Conservation (phyloP, 2,113 vertebrate genomes). For the Etia nguti region DNA sequence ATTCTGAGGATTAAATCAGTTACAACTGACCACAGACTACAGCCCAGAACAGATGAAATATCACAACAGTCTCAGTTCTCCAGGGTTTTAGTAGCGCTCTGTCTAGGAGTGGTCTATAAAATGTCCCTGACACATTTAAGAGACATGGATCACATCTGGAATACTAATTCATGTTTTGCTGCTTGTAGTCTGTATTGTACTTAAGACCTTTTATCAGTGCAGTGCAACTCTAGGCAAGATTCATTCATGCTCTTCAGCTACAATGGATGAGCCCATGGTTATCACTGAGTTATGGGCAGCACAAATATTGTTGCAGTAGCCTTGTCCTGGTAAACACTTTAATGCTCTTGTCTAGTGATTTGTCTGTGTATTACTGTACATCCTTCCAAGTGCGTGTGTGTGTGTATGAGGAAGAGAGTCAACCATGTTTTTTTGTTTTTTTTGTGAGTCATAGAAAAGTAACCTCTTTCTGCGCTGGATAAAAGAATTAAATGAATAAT, state of each 20-base stretch:
- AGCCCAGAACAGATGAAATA: neutral
- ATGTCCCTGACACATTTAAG: neutral
- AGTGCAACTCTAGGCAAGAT: neutral
- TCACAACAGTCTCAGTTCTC: neutral
- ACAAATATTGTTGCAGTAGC: neutral
- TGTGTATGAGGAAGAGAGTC: neutral
- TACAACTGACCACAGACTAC: neutral
- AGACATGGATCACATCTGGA: neutral
- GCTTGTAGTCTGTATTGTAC: neutral
- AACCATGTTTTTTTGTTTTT: neutral
- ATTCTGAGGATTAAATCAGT: neutral
- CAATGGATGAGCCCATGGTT: neutral
- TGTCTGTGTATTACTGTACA: neutral
- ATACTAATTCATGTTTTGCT: slow-evolving; percentile 11
- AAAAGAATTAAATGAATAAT: neutral
- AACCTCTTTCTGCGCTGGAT: neutral
- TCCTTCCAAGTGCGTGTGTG: neutral
- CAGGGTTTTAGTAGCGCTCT: slow-evolving; percentile 1
- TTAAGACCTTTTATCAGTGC: neutral
- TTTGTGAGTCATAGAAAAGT: neutral
- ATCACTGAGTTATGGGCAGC: neutral
- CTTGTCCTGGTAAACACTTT: neutral
- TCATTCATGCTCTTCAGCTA: neutral
- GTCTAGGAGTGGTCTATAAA: neutral
- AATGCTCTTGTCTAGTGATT: neutral